Percentiles rank a stretch among this genome's conserved stretches.
Evolutionary conservation across 1,140 invertebrate genomes (phyloP).

Genomic region (Leguminivora glycinivorella): DNA sequence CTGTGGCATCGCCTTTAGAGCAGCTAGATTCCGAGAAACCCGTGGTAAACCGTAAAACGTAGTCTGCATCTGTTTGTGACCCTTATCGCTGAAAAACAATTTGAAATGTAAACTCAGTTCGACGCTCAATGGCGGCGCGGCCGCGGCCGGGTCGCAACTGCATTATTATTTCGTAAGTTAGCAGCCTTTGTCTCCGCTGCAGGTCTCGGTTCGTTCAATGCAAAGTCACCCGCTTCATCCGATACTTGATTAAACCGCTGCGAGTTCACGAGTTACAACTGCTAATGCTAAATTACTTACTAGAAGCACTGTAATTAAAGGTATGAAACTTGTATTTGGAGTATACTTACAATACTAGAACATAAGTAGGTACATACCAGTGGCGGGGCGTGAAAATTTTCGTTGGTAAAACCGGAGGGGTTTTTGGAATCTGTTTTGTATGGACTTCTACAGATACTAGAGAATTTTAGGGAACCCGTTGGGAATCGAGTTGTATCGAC

Average conservation of each 20-base stretch:
- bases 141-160: not conserved
- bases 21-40: too few species aligned
- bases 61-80: not conserved
- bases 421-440: too few species aligned
- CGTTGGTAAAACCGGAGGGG: too few species aligned
- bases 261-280: not conserved
- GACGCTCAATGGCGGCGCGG: not conserved
- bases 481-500: too few species aligned
- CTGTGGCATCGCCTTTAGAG: not conserved
- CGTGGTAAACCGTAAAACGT: not conserved
- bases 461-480: too few species aligned
- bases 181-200: slow-evolving; percentile 1
- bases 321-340: too few species aligned
- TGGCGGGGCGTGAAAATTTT: too few species aligned
- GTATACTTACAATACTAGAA: too few species aligned
- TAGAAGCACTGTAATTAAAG: too few species aligned
- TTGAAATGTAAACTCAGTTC: not conserved
- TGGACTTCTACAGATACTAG: too few species aligned
- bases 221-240: slow-evolving; percentile 5
- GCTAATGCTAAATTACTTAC: not conserved
- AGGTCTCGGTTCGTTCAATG: slow-evolving; percentile 3
- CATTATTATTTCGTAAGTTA: slow-evolving; percentile 17
- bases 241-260: not conserved
- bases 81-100: not conserved
- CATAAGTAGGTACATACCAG: too few species aligned